Evolutionary conservation across 2,888 invertebrate genomes (phyloP).

Genomic region (Coenonympha arcania): DNA sequence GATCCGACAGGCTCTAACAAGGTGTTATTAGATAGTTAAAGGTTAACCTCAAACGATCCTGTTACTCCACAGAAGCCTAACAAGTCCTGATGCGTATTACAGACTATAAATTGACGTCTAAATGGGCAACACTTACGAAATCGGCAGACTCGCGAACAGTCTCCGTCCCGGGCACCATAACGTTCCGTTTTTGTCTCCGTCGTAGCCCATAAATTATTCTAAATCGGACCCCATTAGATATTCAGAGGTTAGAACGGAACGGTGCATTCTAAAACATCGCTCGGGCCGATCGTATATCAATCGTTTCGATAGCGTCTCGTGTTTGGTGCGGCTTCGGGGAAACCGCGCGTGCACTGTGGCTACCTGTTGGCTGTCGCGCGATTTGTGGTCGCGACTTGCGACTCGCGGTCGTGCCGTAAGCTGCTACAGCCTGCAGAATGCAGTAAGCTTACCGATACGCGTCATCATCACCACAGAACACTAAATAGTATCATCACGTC

Average conservation of each 20-base stretch:
- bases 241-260: conserved; percentile 61
- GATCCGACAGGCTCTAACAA: too few relatives aligned
- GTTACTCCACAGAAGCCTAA: neutral
- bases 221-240: conserved; percentile 71
- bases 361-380: conserved; percentile 61
- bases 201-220: conserved; percentile 66
- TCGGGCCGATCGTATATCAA: conserved; percentile 67
- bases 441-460: neutral
- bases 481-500: too few relatives aligned
- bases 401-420: too few relatives aligned
- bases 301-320: conserved; percentile 56
- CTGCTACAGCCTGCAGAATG: neutral
- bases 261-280: conserved; percentile 64
- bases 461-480: too few relatives aligned
- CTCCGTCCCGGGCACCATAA: conserved; percentile 19
- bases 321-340: conserved; percentile 62
- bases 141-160: conserved; percentile 41
- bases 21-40: neutral
- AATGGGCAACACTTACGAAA: conserved; percentile 35
- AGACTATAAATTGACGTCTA: conserved; percentile 44
- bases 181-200: conserved; percentile 67
- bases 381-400: conserved; percentile 49
- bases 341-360: conserved; percentile 56
- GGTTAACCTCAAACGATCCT: neutral
- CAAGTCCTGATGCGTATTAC: conserved; percentile 4